phyloP scores from a whole-genome alignment of 2,888 invertebrate genomes.

The Ophion ventricosus region DNA sequence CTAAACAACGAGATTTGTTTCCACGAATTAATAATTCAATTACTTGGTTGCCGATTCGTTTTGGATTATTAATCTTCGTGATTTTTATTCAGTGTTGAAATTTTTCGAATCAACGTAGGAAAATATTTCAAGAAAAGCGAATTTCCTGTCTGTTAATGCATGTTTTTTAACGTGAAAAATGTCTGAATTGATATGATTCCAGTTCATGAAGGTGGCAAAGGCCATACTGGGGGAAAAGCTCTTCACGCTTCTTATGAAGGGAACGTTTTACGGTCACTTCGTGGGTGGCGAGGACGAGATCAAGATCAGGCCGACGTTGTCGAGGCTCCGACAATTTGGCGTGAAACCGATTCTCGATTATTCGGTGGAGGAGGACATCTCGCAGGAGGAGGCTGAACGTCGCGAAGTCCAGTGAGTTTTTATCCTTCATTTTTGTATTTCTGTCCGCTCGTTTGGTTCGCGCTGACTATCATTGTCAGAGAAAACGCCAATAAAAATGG shows the following conservation, averaged over 20 bases:
- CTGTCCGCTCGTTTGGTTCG: not conserved
- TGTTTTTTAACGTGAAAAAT: too few relatives aligned
- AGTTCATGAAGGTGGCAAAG: conserved; percentile 93
- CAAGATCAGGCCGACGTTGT: conserved; percentile 93
- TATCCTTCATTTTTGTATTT: conserved; percentile 36
- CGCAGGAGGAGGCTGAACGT: conserved; percentile 96
- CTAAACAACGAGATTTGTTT: too few relatives aligned
- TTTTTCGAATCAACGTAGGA: too few relatives aligned
- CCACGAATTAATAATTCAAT: too few relatives aligned
- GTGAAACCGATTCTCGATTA: conserved; percentile 99
- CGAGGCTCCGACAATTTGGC: conserved; percentile 95
- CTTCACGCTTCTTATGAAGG: conserved; percentile 94
- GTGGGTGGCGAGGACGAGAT: conserved; percentile 98
- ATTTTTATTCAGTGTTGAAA: too few relatives aligned
- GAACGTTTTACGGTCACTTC: conserved; percentile 99
- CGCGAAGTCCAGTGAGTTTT: conserved; percentile 94
- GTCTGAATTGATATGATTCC: conserved; percentile 69
- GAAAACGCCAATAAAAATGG: not conserved
- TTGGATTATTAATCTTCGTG: too few relatives aligned
- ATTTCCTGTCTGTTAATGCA: not conserved
- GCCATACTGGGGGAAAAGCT: conserved; percentile 91
- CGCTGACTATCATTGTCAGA: not conserved
- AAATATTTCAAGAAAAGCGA: not conserved
- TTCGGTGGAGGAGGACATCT: conserved; percentile 98
- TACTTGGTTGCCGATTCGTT: too few relatives aligned